Evolutionary conservation across 2,113 vertebrate genomes (phyloP).

Genomic region (Dipodomys stephensi): DNA sequence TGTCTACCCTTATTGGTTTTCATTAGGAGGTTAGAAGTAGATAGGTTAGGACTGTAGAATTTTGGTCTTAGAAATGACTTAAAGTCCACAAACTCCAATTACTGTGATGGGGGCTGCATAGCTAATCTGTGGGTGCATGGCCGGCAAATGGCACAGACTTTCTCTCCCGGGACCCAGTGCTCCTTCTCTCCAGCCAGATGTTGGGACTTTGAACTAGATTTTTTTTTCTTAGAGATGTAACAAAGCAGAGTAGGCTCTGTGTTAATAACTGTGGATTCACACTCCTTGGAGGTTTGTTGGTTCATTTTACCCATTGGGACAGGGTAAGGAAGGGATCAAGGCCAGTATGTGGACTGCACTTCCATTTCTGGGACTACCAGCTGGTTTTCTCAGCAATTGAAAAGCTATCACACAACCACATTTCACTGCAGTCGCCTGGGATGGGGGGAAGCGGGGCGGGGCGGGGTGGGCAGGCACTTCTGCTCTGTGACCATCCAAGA

Average conservation of each 20-base stretch:
- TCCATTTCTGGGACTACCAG: conserved; percentile 21
- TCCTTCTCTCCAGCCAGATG: background rate
- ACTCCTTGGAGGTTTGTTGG: background rate
- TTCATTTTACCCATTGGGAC: background rate
- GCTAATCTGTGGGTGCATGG: background rate
- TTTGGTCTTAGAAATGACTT: background rate
- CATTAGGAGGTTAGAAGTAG: background rate
- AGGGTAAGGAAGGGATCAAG: background rate
- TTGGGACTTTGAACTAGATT: background rate
- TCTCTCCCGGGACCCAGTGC: background rate
- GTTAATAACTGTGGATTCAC: background rate
- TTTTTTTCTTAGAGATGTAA: background rate
- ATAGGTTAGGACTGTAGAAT: background rate
- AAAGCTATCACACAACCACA: conserved; percentile 42
- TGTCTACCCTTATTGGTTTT: background rate
- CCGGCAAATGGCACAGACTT: background rate
- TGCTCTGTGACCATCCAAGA: conserved; percentile 2
- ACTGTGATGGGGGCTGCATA: background rate
- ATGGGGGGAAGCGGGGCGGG: background rate
- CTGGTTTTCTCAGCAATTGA: conserved; percentile 31
- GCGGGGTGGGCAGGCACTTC: background rate
- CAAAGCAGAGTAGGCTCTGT: background rate
- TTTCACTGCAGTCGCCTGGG: conserved; percentile 8
- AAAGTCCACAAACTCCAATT: background rate
- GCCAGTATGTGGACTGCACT: background rate